Evolutionary conservation across 2,797 vertebrate species (phyloP).

Genomic region (Melanotaenia maccullochi): DNA sequence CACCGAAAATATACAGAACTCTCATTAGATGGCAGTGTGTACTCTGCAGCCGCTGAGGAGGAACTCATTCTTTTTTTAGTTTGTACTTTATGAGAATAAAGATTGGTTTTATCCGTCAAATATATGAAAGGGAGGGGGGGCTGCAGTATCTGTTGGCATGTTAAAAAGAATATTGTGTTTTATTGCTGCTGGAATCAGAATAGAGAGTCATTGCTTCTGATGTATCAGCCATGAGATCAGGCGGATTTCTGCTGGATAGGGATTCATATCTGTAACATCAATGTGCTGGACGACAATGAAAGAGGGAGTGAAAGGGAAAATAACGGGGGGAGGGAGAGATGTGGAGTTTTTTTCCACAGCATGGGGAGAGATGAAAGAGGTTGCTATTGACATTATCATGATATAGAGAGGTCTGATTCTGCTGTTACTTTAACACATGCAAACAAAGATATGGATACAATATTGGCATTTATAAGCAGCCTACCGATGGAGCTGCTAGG

Average conservation of each 20-base stretch:
- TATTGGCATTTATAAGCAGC: conserved; percentile 44
- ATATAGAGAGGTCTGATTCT: conserved; percentile 38
- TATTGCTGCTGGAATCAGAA: conserved; percentile 70
- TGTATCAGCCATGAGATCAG: conserved; percentile 63
- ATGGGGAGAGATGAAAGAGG: conserved; percentile 59
- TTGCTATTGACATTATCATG: conserved; percentile 50
- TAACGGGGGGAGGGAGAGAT: conserved; percentile 15
- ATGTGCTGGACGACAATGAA: conserved; percentile 64
- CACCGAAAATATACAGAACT: conserved; percentile 49
- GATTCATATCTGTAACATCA: conserved; percentile 73
- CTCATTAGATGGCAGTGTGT: conserved; percentile 71
- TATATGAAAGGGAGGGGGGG: conserved; percentile 38
- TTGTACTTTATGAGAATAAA: conserved; percentile 67
- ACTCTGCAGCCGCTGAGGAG: conserved; percentile 48
- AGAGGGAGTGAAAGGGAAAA: conserved; percentile 33
- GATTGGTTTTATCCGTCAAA: conserved; percentile 71
- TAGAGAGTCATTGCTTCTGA: conserved; percentile 58
- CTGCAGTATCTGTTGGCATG: conserved; percentile 47
- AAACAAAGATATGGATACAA: conserved; percentile 29
- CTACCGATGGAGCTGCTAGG: conserved; percentile 40
- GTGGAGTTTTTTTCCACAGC: conserved; percentile 12
- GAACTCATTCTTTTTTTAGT: conserved; percentile 31
- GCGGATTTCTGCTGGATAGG: conserved; percentile 60
- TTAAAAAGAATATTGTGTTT: conserved; percentile 68
- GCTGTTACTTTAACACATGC: conserved; percentile 43